Evolutionary conservation across 2,888 invertebrate species (phyloP), one percentile per base, ranked within the genome.

Genomic region (Perizoma affinitatum): DNA sequence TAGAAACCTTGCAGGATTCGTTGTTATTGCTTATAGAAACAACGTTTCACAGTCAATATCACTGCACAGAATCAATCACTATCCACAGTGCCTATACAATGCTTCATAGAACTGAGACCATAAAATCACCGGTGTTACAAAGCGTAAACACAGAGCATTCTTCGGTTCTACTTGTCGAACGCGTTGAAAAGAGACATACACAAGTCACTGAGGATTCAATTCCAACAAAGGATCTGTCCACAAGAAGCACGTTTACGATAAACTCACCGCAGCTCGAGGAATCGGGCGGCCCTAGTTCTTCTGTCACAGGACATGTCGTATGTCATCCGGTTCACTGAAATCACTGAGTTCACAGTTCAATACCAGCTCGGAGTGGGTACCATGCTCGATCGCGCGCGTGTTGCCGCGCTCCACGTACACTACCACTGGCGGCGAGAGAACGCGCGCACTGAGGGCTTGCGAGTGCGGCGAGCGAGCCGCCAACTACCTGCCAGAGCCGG

Each of bases 241-340:
- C 83, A 86, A 88, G 87, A 87, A 84, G 84, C 87, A 72, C 79
- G 78, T 80, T 79, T 74, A 80, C 78, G 78, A 78, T 76, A 79
- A 85, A 91, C 92, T 92, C 90, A 92, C 92, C 92, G 91, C 86
- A 92, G 88, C 81, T 91, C 92, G 84, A 91, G 91, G 86, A 86
- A 89, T 76, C 92, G 91, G 79, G 88, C 88, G 79, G 87, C 83
- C 80, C 90, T 91, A 79, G 87, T 89, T 90, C 89, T 89, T 86
- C 90, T 88, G 79, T 91, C 91, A 86, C 90, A 90, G 87, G 91
- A 92, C 91, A 92, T 92, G 78, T 87, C 89, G 89, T 84, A 70
- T 78, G 83, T 83, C 67, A 81, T 82, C 72, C 70, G 74, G 70
- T 83, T 75, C 88, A 88, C 87, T 85, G 77, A 70, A 80, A 81